phyloP scores from a whole-genome alignment of 2,797 vertebrate species.

The Novumbra hubbsi region DNA sequence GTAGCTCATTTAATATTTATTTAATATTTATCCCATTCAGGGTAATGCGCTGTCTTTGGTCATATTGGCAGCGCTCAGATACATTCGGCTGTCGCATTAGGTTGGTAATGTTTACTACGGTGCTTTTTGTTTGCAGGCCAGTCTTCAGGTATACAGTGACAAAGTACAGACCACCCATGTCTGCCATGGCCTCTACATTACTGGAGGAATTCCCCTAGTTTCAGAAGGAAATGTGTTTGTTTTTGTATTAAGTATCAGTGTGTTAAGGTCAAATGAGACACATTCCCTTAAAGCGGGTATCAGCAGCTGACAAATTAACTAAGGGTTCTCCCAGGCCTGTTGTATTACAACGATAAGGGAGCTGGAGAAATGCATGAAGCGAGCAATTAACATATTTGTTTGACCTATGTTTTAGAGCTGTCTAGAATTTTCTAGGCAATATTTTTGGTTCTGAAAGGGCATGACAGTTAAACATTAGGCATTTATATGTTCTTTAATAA shows the following conservation, averaged over 20 bases:
- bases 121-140: constrained; percentile 65
- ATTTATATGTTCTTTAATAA: no score
- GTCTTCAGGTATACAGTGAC: constrained; percentile 69
- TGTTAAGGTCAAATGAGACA: constrained; percentile 36
- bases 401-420: no score
- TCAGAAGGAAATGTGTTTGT: constrained; percentile 7
- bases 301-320: no score
- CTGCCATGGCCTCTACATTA: constrained; percentile 57
- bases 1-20: no score
- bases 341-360: no score
- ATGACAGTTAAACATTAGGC: no score
- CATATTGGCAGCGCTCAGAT: constrained; percentile 51
- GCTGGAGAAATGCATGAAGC: no score
- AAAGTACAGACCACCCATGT: constrained; percentile 76
- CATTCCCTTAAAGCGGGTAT: constrained; percentile 26
- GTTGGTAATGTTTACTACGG: constrained; percentile 58
- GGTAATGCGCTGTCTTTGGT: constrained; percentile 37
- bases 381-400: no score
- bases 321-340: no score
- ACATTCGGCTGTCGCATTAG: constrained; percentile 36
- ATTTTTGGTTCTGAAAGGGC: no score
- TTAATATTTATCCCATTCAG: constrained; percentile 41
- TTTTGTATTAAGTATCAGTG: constrained; percentile 6
- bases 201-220: constrained; percentile 60
- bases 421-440: no score